phyloP scores from a whole-genome alignment of 2,888 invertebrate genomes.

The Pseudococcus jackbeardsleyi region DNA sequence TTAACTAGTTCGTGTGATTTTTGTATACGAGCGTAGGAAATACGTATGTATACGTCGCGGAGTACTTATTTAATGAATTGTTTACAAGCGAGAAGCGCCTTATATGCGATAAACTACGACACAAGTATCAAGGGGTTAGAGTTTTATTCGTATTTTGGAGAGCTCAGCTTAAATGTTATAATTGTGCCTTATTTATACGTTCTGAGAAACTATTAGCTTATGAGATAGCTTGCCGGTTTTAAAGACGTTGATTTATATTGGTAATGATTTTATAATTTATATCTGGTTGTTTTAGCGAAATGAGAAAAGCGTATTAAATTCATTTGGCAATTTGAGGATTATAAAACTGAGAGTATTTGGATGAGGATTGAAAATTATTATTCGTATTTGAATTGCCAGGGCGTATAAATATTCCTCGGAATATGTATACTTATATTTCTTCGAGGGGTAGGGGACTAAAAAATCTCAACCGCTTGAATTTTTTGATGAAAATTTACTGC shows the following conservation, averaged over 20 bases:
- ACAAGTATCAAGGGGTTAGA: neutral
- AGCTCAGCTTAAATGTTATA: neutral
- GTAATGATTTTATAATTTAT: too few species aligned
- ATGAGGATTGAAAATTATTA: too few species aligned
- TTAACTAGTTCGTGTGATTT: constrained; percentile 43
- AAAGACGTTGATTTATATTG: neutral
- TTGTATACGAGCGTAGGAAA: constrained; percentile 19
- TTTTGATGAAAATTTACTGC: too few species aligned
- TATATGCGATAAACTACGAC: neutral
- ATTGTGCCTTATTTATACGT: neutral
- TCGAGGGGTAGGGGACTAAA: too few species aligned
- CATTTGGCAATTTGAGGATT: too few species aligned
- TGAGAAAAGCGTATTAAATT: too few species aligned
- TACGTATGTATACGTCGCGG: constrained; percentile 3
- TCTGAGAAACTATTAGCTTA: neutral
- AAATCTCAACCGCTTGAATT: too few species aligned
- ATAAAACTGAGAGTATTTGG: too few species aligned
- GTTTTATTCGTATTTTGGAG: neutral
- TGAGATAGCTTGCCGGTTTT: neutral
- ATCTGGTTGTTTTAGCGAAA: too few species aligned
- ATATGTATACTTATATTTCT: too few species aligned
- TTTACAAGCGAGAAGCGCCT: constrained; percentile 23
- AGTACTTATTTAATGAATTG: constrained; percentile 32
- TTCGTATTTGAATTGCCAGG: too few species aligned
- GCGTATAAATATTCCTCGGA: too few species aligned